A percentile compares a stretch with the other conserved stretches of the same genome.
Evolutionary conservation across 2,888 invertebrate genomes (phyloP).

Genomic region (Callyntrura sp.): DNA sequence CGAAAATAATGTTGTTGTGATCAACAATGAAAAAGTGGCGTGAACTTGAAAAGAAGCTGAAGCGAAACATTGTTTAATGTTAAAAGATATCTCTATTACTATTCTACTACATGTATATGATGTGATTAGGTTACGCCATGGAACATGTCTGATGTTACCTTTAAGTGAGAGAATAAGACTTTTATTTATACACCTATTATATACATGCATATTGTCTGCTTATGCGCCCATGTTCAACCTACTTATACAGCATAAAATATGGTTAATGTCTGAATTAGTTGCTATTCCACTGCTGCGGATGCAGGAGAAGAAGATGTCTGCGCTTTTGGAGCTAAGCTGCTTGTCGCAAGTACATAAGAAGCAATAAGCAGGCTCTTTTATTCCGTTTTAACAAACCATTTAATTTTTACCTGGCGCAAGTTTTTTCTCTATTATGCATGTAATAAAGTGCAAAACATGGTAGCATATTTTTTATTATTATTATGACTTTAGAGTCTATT

Average conservation of each 20-base stretch:
- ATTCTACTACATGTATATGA: background rate
- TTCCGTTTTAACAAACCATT: constrained; percentile 51
- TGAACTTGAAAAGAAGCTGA: constrained; percentile 40
- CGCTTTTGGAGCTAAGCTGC: constrained; percentile 23
- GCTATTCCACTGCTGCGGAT: constrained; percentile 27
- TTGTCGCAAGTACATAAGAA: constrained; percentile 44
- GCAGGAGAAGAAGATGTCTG: constrained; percentile 46
- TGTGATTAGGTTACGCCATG: background rate
- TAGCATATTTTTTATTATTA: constrained; percentile 68
- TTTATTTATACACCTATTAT: background rate
- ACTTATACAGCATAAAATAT: background rate
- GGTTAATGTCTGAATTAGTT: constrained; percentile 45
- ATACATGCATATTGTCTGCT: background rate
- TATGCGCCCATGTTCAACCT: background rate
- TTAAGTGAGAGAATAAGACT: background rate
- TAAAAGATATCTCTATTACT: constrained; percentile 13
- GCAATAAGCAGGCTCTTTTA: constrained; percentile 42
- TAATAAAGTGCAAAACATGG: constrained; percentile 76
- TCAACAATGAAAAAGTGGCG: constrained; percentile 41
- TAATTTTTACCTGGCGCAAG: constrained; percentile 66
- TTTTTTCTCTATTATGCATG: constrained; percentile 67
- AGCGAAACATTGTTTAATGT: constrained; percentile 23
- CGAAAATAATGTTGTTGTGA: constrained; percentile 20
- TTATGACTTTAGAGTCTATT: constrained; percentile 46
- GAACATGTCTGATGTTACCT: background rate